These are phyloP conservation scores for Antennarius maculatus DNA, from an alignment of 2,797 vertebrate species.

Conservation along the genomic window DNA sequence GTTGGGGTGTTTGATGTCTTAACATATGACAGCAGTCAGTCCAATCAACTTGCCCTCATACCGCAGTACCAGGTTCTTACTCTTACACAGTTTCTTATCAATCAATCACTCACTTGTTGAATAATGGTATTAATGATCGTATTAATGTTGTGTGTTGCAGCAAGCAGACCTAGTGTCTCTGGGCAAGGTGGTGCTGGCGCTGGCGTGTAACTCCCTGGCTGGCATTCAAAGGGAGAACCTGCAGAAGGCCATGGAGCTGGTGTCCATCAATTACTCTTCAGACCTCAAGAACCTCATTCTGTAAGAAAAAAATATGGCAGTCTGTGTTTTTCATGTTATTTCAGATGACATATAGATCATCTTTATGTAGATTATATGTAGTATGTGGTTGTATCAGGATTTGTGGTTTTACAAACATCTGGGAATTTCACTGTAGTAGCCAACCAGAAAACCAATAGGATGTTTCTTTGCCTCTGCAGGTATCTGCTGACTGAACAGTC, in stretches of 20 bases:
- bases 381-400: neutral
- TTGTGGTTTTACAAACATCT: neutral
- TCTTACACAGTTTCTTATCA: neutral
- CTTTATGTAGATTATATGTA: neutral
- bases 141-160: slow-evolving; percentile 64
- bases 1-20: slow-evolving; percentile 98
- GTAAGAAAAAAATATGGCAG: slow-evolving; percentile 76
- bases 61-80: slow-evolving; percentile 89
- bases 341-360: no score
- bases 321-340: neutral
- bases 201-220: slow-evolving; percentile 98
- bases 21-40: slow-evolving; percentile 99
- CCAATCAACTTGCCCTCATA: slow-evolving; percentile 97
- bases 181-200: slow-evolving; percentile 98
- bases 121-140: neutral
- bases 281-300: slow-evolving; percentile 99
- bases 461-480: slow-evolving; percentile 65
- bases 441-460: neutral
- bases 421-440: neutral
- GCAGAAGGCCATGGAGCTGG: slow-evolving; percentile 99
- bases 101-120: no score
- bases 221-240: slow-evolving; percentile 99
- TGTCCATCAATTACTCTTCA: slow-evolving; percentile 99
- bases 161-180: slow-evolving; percentile 99
- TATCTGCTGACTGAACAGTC: slow-evolving; percentile 99